Conservation (phyloP, 2,113 vertebrate genomes). For the Xenus cinereus region DNA sequence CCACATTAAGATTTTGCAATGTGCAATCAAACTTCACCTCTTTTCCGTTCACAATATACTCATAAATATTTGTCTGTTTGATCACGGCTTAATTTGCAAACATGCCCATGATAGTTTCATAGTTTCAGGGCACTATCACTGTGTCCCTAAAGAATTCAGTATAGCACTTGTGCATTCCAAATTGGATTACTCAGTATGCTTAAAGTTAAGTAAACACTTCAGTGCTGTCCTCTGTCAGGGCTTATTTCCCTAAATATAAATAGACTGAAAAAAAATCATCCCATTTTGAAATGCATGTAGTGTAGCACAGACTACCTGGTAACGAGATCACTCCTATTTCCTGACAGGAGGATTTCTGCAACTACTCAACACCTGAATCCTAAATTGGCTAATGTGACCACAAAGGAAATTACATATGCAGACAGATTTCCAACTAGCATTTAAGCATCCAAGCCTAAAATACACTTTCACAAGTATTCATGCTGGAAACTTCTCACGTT, state of each 20-base stretch:
- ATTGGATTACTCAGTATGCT: background rate
- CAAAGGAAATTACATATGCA: constrained; percentile 48
- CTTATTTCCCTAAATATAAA: constrained; percentile 4
- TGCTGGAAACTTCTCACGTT: background rate
- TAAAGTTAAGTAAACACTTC: constrained; percentile 3
- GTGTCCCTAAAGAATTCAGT: background rate
- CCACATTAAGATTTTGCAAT: background rate
- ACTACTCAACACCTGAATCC: constrained; percentile 20
- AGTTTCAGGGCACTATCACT: background rate
- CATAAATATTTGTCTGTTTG: background rate
- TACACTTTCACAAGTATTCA: constrained; percentile 1
- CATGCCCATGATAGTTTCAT: background rate
- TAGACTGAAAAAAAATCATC: background rate
- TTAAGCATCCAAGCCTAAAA: constrained; percentile 15
- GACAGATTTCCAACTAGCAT: background rate
- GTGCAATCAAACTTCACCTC: background rate
- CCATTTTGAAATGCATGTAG: background rate
- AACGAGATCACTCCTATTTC: background rate
- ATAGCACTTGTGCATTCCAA: background rate
- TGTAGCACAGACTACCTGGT: background rate
- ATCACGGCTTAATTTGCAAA: background rate
- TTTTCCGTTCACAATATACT: background rate
- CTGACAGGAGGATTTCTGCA: constrained; percentile 5
- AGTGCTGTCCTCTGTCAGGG: background rate
- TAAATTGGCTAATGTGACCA: constrained; percentile 11